Evolutionary conservation across 2,888 invertebrate species (phyloP).

Genomic region (Eupithecia insigniata): DNA sequence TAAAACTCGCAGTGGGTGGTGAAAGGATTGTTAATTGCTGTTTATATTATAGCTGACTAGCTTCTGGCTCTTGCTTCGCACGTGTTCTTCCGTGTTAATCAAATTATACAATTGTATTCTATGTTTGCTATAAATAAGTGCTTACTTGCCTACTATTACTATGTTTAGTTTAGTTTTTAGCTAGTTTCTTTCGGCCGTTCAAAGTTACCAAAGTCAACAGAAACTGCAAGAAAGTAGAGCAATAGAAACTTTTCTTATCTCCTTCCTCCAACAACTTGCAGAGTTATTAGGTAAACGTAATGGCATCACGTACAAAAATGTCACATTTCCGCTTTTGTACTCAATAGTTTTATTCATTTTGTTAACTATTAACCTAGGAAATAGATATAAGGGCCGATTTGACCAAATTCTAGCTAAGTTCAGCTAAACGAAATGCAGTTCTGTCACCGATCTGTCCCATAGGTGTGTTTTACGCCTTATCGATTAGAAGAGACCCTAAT

Average conservation of each 20-base stretch:
- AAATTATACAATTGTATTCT: too few relatives aligned
- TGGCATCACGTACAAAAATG: constrained; percentile 61
- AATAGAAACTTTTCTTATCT: constrained; percentile 13
- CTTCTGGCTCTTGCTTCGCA: too few relatives aligned
- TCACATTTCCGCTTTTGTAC: constrained; percentile 67
- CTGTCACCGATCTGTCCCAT: too few relatives aligned
- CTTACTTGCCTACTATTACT: too few relatives aligned
- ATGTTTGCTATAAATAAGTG: not conserved
- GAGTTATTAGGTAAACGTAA: constrained; percentile 40
- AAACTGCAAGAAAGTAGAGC: constrained; percentile 25
- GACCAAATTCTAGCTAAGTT: too few relatives aligned
- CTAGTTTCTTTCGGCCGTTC: not conserved
- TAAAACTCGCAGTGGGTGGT: constrained; percentile 14
- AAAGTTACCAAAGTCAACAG: constrained; percentile 6
- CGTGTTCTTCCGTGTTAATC: too few relatives aligned
- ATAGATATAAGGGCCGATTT: too few relatives aligned
- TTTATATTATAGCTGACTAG: not conserved
- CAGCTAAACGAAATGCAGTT: too few relatives aligned
- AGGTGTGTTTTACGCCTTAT: too few relatives aligned
- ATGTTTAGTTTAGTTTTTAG: too few relatives aligned
- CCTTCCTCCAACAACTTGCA: constrained; percentile 3
- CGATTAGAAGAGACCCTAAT: too few relatives aligned
- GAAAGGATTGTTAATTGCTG: constrained; percentile 16
- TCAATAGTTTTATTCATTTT: constrained; percentile 34
- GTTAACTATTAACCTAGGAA: not conserved